These are phyloP conservation scores for Potamarius usumacintae DNA, from an alignment of 2,113 vertebrate species.

Conservation along the genomic window DNA sequence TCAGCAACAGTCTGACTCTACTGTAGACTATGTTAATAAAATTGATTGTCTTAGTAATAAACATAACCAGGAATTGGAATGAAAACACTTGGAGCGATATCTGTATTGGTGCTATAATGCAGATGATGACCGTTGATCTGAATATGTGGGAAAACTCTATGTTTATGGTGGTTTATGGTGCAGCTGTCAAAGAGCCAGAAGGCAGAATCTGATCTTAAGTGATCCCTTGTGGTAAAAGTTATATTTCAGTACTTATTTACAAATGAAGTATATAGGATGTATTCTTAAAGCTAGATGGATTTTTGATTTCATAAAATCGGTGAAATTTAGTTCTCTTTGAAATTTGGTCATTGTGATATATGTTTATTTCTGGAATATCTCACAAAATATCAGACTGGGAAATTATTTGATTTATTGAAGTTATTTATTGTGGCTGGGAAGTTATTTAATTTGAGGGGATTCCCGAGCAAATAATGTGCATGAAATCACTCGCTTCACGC, in stretches of 20 bases:
- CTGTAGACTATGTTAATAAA: background rate
- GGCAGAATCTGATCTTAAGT: background rate
- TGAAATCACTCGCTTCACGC: no score
- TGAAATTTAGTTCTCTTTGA: no score
- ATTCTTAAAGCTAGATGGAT: background rate
- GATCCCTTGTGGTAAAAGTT: background rate
- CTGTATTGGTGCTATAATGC: background rate
- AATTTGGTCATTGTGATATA: no score
- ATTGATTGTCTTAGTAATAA: background rate
- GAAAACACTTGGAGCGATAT: background rate
- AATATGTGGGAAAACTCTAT: background rate
- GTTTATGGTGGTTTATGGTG: background rate
- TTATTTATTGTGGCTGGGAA: no score
- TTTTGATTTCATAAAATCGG: no score
- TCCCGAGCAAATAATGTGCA: no score
- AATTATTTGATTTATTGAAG: no score
- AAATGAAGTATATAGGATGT: background rate
- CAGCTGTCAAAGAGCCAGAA: background rate
- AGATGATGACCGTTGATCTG: background rate
- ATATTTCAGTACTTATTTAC: background rate
- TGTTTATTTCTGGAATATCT: no score
- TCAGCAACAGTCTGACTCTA: background rate
- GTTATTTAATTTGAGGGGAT: no score
- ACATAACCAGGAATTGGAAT: background rate
- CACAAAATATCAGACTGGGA: no score